Percentiles rank a stretch among this genome's conserved stretches.
phyloP scores from a whole-genome alignment of 2,113 vertebrate species.

The Xerus inauris region DNA sequence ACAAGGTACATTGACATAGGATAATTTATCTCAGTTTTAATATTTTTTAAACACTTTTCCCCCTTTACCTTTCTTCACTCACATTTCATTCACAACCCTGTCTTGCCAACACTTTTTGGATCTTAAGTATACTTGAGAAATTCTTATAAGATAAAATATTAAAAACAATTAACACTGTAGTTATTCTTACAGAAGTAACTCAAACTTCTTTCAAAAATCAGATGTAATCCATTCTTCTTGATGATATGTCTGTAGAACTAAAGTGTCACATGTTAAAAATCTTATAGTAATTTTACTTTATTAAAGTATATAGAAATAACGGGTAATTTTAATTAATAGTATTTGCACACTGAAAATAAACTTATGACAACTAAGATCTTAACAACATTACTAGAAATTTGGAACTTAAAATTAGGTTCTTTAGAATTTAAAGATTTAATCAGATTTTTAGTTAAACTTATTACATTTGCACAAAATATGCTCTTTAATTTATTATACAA shows the following conservation, averaged over 20 bases:
- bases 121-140: constrained; percentile 60
- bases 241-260: constrained; percentile 59
- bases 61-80: constrained; percentile 56
- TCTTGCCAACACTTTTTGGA: constrained; percentile 52
- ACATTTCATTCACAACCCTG: constrained; percentile 45
- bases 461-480: constrained; percentile 83
- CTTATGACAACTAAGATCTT: constrained; percentile 69
- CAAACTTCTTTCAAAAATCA: constrained; percentile 69
- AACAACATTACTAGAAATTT: constrained; percentile 73
- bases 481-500: constrained; percentile 83
- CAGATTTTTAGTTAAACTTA: constrained; percentile 80
- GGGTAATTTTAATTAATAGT: constrained; percentile 76
- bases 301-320: constrained; percentile 74
- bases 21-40: constrained; percentile 60
- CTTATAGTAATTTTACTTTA: constrained; percentile 70
- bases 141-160: constrained; percentile 73
- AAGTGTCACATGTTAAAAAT: constrained; percentile 71
- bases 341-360: constrained; percentile 77
- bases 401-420: constrained; percentile 80
- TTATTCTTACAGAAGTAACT: constrained; percentile 65
- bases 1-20: constrained; percentile 37
- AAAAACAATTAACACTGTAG: constrained; percentile 67
- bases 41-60: constrained; percentile 40
- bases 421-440: constrained; percentile 81
- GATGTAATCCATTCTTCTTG: constrained; percentile 65